These are phyloP conservation scores for Tenrec ecaudatus DNA, from an alignment of 2,113 vertebrate species.

Conservation along the genomic window DNA sequence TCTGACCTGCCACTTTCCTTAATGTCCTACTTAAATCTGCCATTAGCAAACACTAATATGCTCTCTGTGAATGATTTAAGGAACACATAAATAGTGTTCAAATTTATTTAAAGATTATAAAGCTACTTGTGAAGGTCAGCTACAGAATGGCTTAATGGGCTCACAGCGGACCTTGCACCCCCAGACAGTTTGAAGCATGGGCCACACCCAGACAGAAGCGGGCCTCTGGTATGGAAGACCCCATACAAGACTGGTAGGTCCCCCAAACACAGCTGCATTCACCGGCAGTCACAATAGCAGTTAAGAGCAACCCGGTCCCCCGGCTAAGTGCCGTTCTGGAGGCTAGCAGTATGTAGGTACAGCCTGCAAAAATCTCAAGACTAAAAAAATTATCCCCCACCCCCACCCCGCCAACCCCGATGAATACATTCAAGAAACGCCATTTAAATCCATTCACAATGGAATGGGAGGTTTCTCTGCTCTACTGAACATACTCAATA, in stretches of 20 bases:
- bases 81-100: slow-evolving; percentile 24
- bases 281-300: not conserved
- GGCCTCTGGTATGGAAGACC: not conserved
- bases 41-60: slow-evolving; percentile 54
- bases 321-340: not conserved
- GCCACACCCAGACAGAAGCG: not conserved
- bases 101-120: slow-evolving; percentile 47
- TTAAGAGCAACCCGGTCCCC: not conserved
- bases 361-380: slow-evolving; percentile 2
- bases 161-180: not conserved
- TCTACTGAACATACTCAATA: slow-evolving; percentile 65
- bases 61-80: slow-evolving; percentile 21
- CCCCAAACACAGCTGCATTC: not conserved
- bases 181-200: not conserved
- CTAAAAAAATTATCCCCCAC: slow-evolving; percentile 42
- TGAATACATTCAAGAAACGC: slow-evolving; percentile 45
- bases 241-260: not conserved
- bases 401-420: not conserved
- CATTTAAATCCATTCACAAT: slow-evolving; percentile 36
- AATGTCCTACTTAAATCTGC: slow-evolving; percentile 40
- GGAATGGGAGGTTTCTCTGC: slow-evolving; percentile 66
- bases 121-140: slow-evolving; percentile 12
- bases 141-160: not conserved
- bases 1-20: not conserved
- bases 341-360: not conserved